These are phyloP conservation scores for Gibbula magus DNA, from an alignment of 2,888 invertebrate genomes.

Conservation along the genomic window DNA sequence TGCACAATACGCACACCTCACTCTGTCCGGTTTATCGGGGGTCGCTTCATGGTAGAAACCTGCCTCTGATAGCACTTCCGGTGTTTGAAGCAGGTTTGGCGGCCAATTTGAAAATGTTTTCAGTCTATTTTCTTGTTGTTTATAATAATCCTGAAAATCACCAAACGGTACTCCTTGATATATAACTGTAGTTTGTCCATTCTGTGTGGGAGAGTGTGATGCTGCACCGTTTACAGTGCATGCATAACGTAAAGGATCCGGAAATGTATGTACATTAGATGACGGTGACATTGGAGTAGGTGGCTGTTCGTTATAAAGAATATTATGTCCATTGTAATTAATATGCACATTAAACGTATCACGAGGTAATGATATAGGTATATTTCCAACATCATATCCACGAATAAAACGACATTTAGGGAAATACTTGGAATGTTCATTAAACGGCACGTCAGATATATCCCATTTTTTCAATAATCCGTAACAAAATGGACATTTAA, in stretches of 20 bases:
- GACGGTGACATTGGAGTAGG: not conserved
- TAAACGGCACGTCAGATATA: slow-evolving; percentile 90
- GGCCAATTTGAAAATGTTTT: slow-evolving; percentile 9
- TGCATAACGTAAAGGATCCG: not conserved
- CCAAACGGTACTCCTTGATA: too few species aligned
- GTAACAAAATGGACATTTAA: slow-evolving; percentile 92
- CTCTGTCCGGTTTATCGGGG: slow-evolving; percentile 17
- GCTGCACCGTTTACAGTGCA: too few species aligned
- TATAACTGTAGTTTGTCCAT: too few species aligned
- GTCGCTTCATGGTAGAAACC: not conserved
- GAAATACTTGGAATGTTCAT: slow-evolving; percentile 93
- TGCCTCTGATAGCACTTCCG: not conserved
- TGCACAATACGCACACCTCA: slow-evolving; percentile 22
- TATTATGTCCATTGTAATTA: too few species aligned
- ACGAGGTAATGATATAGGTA: not conserved
- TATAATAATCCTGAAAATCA: not conserved
- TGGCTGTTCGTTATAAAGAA: too few species aligned
- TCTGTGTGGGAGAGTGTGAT: too few species aligned
- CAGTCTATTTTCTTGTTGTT: not conserved
- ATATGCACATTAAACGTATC: too few species aligned
- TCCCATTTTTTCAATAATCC: slow-evolving; percentile 95
- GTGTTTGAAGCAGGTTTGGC: not conserved
- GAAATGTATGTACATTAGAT: not conserved
- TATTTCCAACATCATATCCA: slow-evolving; percentile 33
- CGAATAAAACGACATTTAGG: slow-evolving; percentile 86